Evolutionary conservation across 2,113 vertebrate genomes (phyloP).

Genomic region (Struthidea cinerea): DNA sequence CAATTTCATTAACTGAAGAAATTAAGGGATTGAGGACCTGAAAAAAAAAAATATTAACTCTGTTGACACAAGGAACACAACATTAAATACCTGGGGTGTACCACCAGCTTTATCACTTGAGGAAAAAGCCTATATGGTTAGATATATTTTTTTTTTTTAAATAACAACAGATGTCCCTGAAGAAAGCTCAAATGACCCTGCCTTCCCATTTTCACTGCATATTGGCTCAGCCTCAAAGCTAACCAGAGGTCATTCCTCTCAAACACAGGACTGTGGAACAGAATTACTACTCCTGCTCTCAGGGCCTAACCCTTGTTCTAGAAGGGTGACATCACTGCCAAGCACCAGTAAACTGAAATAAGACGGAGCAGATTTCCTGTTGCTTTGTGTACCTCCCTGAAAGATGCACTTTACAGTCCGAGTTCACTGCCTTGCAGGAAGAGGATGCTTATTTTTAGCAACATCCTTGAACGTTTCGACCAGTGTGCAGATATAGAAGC

Average conservation of each 20-base stretch:
- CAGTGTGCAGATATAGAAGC: neutral
- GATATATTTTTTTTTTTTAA: neutral
- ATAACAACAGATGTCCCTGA: neutral
- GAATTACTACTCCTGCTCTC: neutral
- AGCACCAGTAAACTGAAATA: neutral
- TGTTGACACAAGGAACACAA: neutral
- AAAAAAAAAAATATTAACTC: neutral
- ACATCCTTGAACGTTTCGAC: slow-evolving; percentile 49
- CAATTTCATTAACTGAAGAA: neutral
- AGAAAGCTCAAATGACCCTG: neutral
- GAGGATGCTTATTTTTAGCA: slow-evolving; percentile 68
- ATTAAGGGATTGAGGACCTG: neutral
- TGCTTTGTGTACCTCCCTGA: neutral
- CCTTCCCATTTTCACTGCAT: neutral
- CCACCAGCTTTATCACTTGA: neutral
- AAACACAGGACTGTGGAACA: neutral
- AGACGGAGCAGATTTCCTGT: slow-evolving; percentile 34
- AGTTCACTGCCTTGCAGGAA: slow-evolving; percentile 49
- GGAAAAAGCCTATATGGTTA: neutral
- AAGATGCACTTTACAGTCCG: slow-evolving; percentile 46
- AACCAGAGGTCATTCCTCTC: neutral
- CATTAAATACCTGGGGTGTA: neutral
- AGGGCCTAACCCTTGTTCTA: neutral
- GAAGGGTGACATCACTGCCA: neutral
- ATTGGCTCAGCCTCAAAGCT: neutral